These are phyloP conservation scores for Drosophila malerkotliana DNA, from an alignment of 1,140 invertebrate genomes.

Conservation along the genomic window DNA sequence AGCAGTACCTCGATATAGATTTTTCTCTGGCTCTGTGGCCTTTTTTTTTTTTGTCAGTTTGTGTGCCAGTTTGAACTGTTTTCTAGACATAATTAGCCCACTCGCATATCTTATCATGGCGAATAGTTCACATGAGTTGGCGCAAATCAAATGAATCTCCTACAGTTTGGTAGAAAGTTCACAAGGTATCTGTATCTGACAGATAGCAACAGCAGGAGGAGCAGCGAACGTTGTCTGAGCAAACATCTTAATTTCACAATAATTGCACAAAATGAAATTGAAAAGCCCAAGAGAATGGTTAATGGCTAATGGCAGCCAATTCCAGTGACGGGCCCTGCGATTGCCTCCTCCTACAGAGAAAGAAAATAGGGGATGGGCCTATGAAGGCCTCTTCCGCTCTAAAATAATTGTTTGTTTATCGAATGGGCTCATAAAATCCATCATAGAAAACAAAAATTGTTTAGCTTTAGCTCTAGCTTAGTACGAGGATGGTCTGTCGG, in stretches of 20 bases:
- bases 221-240: slow-evolving; percentile 24
- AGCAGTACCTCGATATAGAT: slow-evolving; percentile 59
- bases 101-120: slow-evolving; percentile 69
- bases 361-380: slow-evolving; percentile 6
- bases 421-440: background rate
- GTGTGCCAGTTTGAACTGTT: slow-evolving; percentile 59
- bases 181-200: slow-evolving; percentile 29
- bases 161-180: slow-evolving; percentile 59
- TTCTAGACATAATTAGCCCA: slow-evolving; percentile 71
- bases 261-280: slow-evolving; percentile 71
- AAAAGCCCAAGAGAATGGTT: slow-evolving; percentile 48
- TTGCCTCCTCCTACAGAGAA: slow-evolving; percentile 7
- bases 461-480: background rate
- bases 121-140: slow-evolving; percentile 61
- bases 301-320: slow-evolving; percentile 51
- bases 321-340: slow-evolving; percentile 22
- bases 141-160: slow-evolving; percentile 42
- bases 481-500: background rate
- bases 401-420: background rate
- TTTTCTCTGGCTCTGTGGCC: slow-evolving; percentile 35
- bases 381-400: background rate
- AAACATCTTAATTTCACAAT: slow-evolving; percentile 80
- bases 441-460: background rate
- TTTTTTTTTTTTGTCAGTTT: slow-evolving; percentile 30
- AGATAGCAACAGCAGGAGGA: slow-evolving; percentile 15